Conservation (phyloP, 2,113 vertebrate species). For the Mustela lutreola region DNA sequence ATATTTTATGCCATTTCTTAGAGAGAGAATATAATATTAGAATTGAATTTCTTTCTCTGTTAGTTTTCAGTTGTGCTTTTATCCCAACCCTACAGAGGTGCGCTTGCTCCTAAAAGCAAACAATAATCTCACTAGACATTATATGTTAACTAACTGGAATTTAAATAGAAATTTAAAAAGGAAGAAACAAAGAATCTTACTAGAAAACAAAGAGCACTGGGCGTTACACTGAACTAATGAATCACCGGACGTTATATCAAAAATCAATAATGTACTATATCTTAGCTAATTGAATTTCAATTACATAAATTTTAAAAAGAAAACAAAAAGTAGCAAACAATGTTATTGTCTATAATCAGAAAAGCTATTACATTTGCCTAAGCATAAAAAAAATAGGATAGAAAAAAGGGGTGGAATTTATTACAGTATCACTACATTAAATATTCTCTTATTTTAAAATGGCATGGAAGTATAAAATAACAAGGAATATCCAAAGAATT, state of each 20-base stretch:
- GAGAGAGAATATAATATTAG: not conserved
- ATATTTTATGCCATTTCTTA: constrained; percentile 4
- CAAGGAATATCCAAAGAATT: not conserved
- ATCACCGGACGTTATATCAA: not conserved
- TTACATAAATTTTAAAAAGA: not conserved
- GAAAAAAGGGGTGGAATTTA: not conserved
- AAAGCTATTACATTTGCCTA: not conserved
- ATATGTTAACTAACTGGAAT: not conserved
- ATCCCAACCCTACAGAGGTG: not conserved
- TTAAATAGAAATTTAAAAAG: not conserved
- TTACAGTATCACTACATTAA: not conserved
- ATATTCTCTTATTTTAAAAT: constrained; percentile 43
- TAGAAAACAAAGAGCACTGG: not conserved
- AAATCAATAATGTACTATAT: not conserved
- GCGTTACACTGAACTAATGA: not conserved
- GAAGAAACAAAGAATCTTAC: not conserved
- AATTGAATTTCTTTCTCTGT: not conserved
- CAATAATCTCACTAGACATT: not conserved
- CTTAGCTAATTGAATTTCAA: not conserved
- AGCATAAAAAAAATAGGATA: not conserved
- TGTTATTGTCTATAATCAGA: not conserved
- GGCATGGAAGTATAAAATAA: not conserved
- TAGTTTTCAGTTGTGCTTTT: not conserved
- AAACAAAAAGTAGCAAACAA: not conserved
- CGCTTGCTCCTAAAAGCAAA: not conserved